Base-by-base conservation (phyloP, 2,797 vertebrate species). In the Rhadinocentrus ornatus region DNA sequence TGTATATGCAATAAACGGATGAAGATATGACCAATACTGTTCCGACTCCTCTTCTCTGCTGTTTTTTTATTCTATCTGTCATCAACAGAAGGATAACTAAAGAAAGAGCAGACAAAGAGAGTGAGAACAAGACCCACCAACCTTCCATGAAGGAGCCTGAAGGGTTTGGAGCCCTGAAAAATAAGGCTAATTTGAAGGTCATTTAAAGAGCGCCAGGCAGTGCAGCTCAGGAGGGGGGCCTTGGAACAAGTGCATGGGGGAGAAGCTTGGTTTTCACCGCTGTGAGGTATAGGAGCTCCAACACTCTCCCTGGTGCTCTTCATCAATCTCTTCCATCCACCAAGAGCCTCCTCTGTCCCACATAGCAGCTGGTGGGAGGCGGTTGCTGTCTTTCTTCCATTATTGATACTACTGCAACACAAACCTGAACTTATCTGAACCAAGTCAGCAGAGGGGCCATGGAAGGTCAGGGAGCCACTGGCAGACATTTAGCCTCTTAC, bases 121-220 rank as follows among this genome's bases (percentile, higher is more conserved):
- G 71, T 15, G 76, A 75, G 73, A 82, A 83, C 65, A 63, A 78
- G 71, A 69, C 69, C 61, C 27, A 69, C 66, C 59, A 71, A 84
- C 68, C 85, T 88, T 89, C 69, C 73, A 80, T 75, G 73, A 87
- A 89, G 76, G 74, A 80, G 79, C 83, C 75, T 80, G 81, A 86
- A 87, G 89, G 88, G 71, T 86, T 88, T 82, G 62, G 73, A 75
- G 71, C 72, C 50, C 71, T 84, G 81, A 89, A 90, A 91, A 92
- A 93, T 89, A 90, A 88, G 88, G 89, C 86, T 92, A 94, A 94
- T 86, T 85, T 95, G 92, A 95, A 95, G 94, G 94, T 94, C 91
- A 89, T 94, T 93, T 92, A 92, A 94, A 94, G 93, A 93, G 90
- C 86, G 75, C 48, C 86, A 87, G 88, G 90, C 89, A 56, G 84